Evolutionary conservation across 2,797 vertebrate species (phyloP).

Genomic region (Catostomus latipinnis): DNA sequence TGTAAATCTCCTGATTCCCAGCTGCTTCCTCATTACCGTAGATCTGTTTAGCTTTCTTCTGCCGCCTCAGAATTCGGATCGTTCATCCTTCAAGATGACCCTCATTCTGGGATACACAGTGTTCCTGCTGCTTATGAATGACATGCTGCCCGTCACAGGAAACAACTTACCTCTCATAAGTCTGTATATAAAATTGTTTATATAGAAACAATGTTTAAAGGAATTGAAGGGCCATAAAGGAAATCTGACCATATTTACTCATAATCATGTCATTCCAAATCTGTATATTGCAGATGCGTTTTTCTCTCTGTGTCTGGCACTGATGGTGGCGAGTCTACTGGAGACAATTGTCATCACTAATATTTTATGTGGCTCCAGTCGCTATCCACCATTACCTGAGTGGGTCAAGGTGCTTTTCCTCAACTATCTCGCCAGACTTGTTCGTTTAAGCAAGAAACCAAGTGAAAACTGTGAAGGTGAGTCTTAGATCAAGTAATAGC

Average conservation of each 20-base stretch:
- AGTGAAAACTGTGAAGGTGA: constrained; percentile 55
- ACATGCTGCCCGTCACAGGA: constrained; percentile 76
- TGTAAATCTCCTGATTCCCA: constrained; percentile 79
- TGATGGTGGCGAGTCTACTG: constrained; percentile 80
- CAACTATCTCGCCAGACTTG: constrained; percentile 61
- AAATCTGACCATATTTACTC: too few relatives aligned
- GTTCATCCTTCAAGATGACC: constrained; percentile 81
- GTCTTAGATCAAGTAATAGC: not conserved
- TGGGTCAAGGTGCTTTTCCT: constrained; percentile 74
- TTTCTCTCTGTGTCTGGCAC: constrained; percentile 76
- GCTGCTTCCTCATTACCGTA: constrained; percentile 79
- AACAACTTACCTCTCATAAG: constrained; percentile 76
- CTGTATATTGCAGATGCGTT: constrained; percentile 67
- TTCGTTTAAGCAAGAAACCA: constrained; percentile 61
- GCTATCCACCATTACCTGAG: constrained; percentile 59
- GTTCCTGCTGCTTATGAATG: constrained; percentile 81
- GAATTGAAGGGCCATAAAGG: too few relatives aligned
- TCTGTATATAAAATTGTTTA: constrained; percentile 44
- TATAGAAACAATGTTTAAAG: too few relatives aligned
- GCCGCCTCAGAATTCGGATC: constrained; percentile 71
- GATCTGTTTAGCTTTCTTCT: constrained; percentile 84
- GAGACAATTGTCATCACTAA: constrained; percentile 79
- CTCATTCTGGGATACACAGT: constrained; percentile 81
- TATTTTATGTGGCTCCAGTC: constrained; percentile 62
- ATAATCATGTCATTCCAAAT: too few relatives aligned